Evolutionary conservation across 1,140 invertebrate species (phyloP).

Genomic region (Drosophila obscura): DNA sequence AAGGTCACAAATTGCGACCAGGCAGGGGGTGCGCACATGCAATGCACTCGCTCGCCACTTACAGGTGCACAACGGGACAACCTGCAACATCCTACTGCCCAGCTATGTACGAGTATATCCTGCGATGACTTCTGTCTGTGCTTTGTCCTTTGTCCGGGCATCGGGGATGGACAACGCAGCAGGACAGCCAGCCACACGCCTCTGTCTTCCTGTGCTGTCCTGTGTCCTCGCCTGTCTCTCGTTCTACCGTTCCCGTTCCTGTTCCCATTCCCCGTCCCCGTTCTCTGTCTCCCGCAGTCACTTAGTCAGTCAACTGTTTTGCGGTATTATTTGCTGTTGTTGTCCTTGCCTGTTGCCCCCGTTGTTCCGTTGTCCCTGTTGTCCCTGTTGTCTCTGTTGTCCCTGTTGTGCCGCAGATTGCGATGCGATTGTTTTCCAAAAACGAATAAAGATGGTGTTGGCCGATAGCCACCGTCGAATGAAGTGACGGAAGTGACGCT

Average conservation of each 20-base stretch:
- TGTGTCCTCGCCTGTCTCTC: not conserved
- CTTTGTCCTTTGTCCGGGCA: too few species aligned
- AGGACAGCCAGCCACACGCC: conserved; percentile 4
- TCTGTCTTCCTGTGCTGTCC: too few species aligned
- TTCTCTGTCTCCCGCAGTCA: conserved; percentile 37
- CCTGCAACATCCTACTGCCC: too few species aligned
- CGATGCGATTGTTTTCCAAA: conserved; percentile 69
- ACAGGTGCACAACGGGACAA: too few species aligned
- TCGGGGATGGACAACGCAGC: not conserved
- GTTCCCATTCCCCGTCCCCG: not conserved
- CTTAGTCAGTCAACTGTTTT: conserved; percentile 70
- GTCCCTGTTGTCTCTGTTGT: not conserved
- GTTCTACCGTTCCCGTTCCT: too few species aligned
- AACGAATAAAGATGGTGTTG: conserved; percentile 71
- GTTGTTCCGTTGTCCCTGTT: conserved; percentile 3
- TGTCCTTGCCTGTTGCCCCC: conserved; percentile 37
- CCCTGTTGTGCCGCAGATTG: conserved; percentile 62
- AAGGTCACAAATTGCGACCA: conserved; percentile 1
- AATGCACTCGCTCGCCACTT: not conserved
- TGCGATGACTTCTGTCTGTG: not conserved
- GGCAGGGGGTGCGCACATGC: not conserved
- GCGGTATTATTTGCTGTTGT: conserved; percentile 66
- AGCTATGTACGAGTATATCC: not conserved
- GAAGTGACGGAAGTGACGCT: conserved; percentile 63
- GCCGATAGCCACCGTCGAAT: conserved; percentile 50